These are phyloP conservation scores for Diabrotica virgifera DNA, from an alignment of 1,140 invertebrate species.

Conservation along the genomic window DNA sequence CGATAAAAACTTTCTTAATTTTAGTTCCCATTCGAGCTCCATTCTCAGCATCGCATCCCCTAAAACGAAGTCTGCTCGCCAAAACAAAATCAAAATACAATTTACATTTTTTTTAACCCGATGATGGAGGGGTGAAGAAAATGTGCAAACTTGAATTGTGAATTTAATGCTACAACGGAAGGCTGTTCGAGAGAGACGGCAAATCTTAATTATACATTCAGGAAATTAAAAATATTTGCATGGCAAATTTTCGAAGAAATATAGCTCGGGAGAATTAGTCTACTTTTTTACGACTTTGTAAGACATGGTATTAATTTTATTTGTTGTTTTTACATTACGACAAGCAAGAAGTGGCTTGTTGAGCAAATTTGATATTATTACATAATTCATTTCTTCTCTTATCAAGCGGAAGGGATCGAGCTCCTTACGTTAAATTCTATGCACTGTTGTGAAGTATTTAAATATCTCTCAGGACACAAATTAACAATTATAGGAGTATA, in stretches of 20 bases:
- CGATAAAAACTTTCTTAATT: conserved; percentile 17
- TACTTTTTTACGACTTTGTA: too few relatives aligned
- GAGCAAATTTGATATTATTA: too few relatives aligned
- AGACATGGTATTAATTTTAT: too few relatives aligned
- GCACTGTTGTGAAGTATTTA: too few relatives aligned
- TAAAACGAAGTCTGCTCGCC: conserved; percentile 3
- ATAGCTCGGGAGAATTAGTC: too few relatives aligned
- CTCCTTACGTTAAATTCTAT: too few relatives aligned
- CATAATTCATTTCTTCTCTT: too few relatives aligned
- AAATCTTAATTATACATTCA: conserved; percentile 11
- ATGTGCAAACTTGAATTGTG: conserved; percentile 6
- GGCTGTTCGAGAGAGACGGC: not conserved
- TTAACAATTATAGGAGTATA: too few relatives aligned
- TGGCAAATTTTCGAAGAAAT: not conserved
- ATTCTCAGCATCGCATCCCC: not conserved
- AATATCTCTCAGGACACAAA: too few relatives aligned
- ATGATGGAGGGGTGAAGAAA: conserved; percentile 1
- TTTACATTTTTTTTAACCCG: conserved; percentile 5
- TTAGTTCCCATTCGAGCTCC: not conserved
- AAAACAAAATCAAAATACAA: conserved; percentile 15
- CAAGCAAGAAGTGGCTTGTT: too few relatives aligned
- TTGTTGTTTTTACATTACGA: too few relatives aligned
- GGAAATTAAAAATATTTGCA: conserved; percentile 14
- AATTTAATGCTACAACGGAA: conserved; percentile 8
- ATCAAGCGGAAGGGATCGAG: too few relatives aligned